Conservation (phyloP, 2,888 invertebrate species). For the Mythimna lalbum region DNA sequence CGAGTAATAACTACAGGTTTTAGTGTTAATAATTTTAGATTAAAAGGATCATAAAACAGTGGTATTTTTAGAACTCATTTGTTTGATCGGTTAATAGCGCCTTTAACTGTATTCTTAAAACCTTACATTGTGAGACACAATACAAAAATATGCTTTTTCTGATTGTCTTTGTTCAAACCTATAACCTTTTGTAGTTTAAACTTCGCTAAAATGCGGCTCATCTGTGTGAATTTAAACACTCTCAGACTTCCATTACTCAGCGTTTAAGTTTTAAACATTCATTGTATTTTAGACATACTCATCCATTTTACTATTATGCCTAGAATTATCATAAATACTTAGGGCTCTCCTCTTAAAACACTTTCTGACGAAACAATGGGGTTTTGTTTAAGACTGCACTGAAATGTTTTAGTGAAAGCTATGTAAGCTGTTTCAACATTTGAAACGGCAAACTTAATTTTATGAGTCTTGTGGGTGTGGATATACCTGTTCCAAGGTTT, state of each 20-base stretch:
- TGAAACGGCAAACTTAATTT: conserved; percentile 49
- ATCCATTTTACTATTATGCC: conserved; percentile 54
- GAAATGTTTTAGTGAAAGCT: conserved; percentile 30
- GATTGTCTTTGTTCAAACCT: neutral
- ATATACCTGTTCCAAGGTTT: conserved; percentile 29
- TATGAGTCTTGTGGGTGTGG: conserved; percentile 33
- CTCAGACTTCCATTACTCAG: conserved; percentile 31
- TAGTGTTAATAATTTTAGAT: conserved; percentile 11
- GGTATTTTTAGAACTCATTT: neutral
- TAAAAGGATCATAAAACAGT: neutral
- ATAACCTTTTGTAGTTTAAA: conserved; percentile 5
- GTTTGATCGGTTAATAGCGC: too few relatives aligned
- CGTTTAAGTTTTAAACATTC: conserved; percentile 68
- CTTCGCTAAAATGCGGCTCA: neutral
- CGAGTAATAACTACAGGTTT: conserved; percentile 1
- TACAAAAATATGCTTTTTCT: conserved; percentile 8
- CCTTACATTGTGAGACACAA: neutral
- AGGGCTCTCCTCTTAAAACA: conserved; percentile 22
- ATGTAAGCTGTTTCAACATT: conserved; percentile 26
- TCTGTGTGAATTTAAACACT: conserved; percentile 22
- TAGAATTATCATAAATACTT: conserved; percentile 57
- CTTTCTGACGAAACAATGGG: conserved; percentile 58
- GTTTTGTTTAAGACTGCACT: conserved; percentile 41
- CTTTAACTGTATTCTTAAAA: neutral
- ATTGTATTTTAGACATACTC: conserved; percentile 62